Conservation (phyloP, 2,113 vertebrate species). For the Macquaria ambigua region DNA sequence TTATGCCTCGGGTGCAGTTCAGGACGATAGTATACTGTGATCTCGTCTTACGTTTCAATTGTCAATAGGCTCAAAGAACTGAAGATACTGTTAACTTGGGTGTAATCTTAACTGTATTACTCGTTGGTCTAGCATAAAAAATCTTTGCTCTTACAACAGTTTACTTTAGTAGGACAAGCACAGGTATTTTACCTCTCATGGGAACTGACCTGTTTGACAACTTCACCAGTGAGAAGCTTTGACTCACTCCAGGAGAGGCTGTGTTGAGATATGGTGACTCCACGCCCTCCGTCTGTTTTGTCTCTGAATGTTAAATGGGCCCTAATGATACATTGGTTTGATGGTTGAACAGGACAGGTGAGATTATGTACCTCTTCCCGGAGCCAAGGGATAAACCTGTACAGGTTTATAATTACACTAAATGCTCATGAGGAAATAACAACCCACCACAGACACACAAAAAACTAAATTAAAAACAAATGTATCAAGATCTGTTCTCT, state of each 20-base stretch:
- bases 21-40: not conserved
- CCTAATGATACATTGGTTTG: not conserved
- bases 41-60: not conserved
- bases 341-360: conserved; percentile 49
- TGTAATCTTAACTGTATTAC: conserved; percentile 6
- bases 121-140: not conserved
- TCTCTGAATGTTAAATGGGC: not conserved
- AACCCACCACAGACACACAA: not conserved
- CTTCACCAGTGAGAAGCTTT: conserved; percentile 13
- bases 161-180: not conserved
- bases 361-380: not conserved
- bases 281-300: conserved; percentile 33
- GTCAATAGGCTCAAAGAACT: not conserved
- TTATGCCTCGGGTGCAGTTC: conserved; percentile 12
- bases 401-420: conserved; percentile 19
- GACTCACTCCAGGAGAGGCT: conserved; percentile 17
- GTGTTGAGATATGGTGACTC: conserved; percentile 16
- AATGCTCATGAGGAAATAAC: not conserved
- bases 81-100: not conserved
- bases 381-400: not conserved
- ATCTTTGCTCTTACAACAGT: not conserved
- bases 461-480: not conserved
- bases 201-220: conserved; percentile 50
- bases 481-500: not conserved
- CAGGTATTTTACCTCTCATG: conserved; percentile 2